Base-by-base conservation (phyloP, 2,888 invertebrate genomes). In the Pyrrhosoma nymphula region DNA sequence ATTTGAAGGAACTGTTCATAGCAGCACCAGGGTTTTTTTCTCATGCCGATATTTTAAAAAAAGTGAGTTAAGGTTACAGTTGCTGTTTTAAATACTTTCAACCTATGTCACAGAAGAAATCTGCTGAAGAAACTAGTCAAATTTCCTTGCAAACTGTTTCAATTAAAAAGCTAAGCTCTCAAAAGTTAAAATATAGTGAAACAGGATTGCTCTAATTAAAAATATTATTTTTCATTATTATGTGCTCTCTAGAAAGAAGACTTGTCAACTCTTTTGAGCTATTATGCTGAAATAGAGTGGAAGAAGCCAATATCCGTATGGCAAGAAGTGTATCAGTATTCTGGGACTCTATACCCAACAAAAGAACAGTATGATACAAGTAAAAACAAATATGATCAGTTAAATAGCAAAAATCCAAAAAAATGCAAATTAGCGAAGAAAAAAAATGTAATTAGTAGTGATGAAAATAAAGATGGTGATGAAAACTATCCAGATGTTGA, bases 311-410 rank as follows among this genome's bases (percentile, higher is more conserved):
- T 93, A 69, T 47, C 63, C 0, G n/a, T 93, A 16, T 93, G 93
- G 93, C 56, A 75, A 47, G 93, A 93, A 14, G 93, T 93, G 0
- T 93, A 47, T 55, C 23, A 93, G 35, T 93, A 47, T 93, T 26
- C 63, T 69, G 93, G 93, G 26, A 93, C 16, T 6, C 26, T 69
- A 14, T 93, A 75, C n/a, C 93, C 93, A 2, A n/a, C 93, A 14
- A 93, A 69, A 69, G 93, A 93, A 18, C 69, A 93, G 69, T 93
- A 93, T 47, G 55, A 75, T 6, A 18, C 16, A 2, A 69, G n/a
- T 16, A 39, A 47, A 10, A 47, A 23, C 26, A 18, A 47, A 0
- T 93, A 69, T 35, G n/a, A 69, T 23, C 14, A 39, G 0, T 16
- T n/a, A 63, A 91, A 91, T 26, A 39, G 14, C 0, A 91, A 26